Percentiles rank a stretch among this genome's conserved stretches.
Evolutionary conservation across 2,797 vertebrate genomes (phyloP).

Genomic region (Arnoldichthys spilopterus): DNA sequence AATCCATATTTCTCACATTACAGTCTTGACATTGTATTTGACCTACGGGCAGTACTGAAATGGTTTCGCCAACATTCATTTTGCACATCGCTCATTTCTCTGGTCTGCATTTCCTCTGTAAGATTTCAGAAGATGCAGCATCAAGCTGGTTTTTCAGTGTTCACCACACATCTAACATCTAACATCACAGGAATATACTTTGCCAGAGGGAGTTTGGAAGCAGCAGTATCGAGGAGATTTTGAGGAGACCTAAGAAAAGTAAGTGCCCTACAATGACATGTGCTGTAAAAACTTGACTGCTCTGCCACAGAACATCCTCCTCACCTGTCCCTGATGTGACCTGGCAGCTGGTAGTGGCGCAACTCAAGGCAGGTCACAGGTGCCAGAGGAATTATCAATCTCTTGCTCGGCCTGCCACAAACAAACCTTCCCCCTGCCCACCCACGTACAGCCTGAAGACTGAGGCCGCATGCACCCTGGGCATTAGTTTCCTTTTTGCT

Average conservation of each 20-base stretch:
- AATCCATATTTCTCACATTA: slow-evolving; percentile 36
- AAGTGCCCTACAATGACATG: slow-evolving; percentile 40
- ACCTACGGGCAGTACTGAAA: slow-evolving; percentile 31
- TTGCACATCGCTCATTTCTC: background rate
- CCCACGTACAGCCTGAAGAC: slow-evolving; percentile 57
- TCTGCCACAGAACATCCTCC: slow-evolving; percentile 59
- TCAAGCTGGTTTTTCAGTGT: background rate
- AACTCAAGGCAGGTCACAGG: slow-evolving; percentile 73
- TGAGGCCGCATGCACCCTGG: slow-evolving; percentile 56
- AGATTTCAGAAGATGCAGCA: slow-evolving; percentile 11
- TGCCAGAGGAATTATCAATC: slow-evolving; percentile 74
- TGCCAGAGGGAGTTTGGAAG: background rate
- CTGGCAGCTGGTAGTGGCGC: slow-evolving; percentile 68
- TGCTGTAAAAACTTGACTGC: slow-evolving; percentile 49
- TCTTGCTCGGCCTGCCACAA: slow-evolving; percentile 61
- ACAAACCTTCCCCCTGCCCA: slow-evolving; percentile 68
- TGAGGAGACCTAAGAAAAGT: slow-evolving; percentile 45
- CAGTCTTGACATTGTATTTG: slow-evolving; percentile 42
- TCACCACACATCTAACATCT: background rate
- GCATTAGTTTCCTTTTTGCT: slow-evolving; percentile 60
- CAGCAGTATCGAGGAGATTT: slow-evolving; percentile 22
- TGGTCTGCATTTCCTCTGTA: background rate
- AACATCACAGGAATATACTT: slow-evolving; percentile 25
- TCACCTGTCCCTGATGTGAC: slow-evolving; percentile 65
- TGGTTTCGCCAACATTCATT: slow-evolving; percentile 18